Evolutionary conservation across 2,888 invertebrate genomes (phyloP).

Genomic region (Rhagium mordax): DNA sequence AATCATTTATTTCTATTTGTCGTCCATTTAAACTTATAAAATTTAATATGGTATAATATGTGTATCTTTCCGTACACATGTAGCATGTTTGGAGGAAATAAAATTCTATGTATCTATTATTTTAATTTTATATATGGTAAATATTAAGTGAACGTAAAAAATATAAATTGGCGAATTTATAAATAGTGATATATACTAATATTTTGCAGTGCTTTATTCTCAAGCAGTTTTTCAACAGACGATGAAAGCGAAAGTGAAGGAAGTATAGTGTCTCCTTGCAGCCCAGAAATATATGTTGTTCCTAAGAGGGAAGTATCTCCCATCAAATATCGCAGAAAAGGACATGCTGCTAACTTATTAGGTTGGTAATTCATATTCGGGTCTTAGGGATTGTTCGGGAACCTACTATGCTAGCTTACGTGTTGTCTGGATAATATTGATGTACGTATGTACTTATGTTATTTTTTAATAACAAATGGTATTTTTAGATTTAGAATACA

Average conservation of each 20-base stretch:
- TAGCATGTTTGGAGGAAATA: no score
- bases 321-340: conserved; percentile 63
- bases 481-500: conserved; percentile 27
- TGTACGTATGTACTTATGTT: conserved; percentile 57
- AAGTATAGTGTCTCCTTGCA: conserved; percentile 70
- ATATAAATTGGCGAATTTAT: not conserved
- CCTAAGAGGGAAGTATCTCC: conserved; percentile 51
- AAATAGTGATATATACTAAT: not conserved
- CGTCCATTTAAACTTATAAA: no score
- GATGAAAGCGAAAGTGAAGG: conserved; percentile 72
- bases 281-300: conserved; percentile 64
- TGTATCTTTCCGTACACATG: no score
- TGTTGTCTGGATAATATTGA: conserved; percentile 40
- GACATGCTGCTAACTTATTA: conserved; percentile 68
- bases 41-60: no score
- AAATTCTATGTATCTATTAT: no score
- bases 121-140: no score
- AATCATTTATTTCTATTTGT: no score
- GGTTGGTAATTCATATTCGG: conserved; percentile 63
- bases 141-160: no score
- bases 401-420: conserved; percentile 36
- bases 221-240: conserved; percentile 69
- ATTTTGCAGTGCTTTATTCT: conserved; percentile 77
- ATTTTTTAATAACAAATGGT: conserved; percentile 23
- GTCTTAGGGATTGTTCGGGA: conserved; percentile 34